Percentiles rank a stretch among this genome's conserved stretches.
These are phyloP conservation scores for Platichthys stellatus DNA, from an alignment of 2,113 vertebrate genomes.

Conservation along the genomic window DNA sequence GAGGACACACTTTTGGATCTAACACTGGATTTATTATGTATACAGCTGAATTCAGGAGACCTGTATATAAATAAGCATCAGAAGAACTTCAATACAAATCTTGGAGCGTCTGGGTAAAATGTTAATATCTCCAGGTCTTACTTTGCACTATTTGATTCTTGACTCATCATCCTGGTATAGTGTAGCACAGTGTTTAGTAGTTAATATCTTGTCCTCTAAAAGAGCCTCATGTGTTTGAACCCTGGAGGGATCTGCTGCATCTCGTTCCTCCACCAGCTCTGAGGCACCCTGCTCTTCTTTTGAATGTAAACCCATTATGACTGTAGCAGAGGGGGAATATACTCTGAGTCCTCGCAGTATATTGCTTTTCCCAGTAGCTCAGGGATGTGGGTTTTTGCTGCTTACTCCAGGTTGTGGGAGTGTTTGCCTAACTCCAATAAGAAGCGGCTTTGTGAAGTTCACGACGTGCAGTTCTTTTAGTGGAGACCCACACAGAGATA, in stretches of 20 bases:
- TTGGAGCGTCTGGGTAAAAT: neutral
- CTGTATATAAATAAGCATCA: neutral
- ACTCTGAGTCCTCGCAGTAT: neutral
- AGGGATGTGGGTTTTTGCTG: neutral
- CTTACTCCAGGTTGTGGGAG: neutral
- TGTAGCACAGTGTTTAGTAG: neutral
- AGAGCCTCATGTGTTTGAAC: neutral
- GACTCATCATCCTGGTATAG: too few relatives aligned
- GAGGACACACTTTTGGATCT: too few relatives aligned
- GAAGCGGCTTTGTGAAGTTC: neutral
- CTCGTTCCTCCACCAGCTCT: neutral
- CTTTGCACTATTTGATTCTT: too few relatives aligned
- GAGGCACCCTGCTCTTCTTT: neutral
- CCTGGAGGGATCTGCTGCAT: neutral
- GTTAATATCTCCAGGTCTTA: neutral
- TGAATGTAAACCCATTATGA: constrained; percentile 1
- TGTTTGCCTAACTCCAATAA: neutral
- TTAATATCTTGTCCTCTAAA: neutral
- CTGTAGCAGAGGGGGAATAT: neutral
- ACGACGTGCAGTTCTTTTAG: neutral
- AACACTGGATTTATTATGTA: too few relatives aligned
- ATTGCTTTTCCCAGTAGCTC: neutral
- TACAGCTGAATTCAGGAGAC: neutral
- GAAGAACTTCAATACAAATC: neutral
- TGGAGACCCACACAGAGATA: neutral